phyloP scores from a whole-genome alignment of 2,797 vertebrate genomes.

The Lepidocolaptes lacrymiger region DNA sequence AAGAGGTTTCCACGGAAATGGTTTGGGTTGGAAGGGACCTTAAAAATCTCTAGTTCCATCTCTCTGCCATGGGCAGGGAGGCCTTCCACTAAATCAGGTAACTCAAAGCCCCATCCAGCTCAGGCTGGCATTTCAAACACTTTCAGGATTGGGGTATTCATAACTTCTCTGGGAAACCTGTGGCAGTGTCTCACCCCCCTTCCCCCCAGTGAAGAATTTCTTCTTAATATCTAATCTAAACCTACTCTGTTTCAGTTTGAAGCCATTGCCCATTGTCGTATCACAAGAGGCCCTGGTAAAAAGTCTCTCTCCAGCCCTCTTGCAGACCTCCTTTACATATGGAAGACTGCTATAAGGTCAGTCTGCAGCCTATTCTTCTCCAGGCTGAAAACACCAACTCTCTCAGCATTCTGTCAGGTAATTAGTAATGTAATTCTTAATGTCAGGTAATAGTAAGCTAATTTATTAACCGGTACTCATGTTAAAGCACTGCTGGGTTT shows the following conservation, averaged over 20 bases:
- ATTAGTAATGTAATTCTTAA: background rate
- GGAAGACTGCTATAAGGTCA: background rate
- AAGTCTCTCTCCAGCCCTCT: background rate
- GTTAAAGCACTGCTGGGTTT: fast-evolving
- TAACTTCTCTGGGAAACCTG: background rate
- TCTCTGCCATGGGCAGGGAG: background rate
- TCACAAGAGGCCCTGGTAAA: background rate
- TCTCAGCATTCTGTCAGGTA: background rate
- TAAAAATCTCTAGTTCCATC: background rate
- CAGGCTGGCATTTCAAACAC: background rate
- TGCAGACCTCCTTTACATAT: background rate
- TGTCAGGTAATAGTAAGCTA: background rate
- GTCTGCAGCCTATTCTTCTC: background rate
- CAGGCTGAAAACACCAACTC: background rate
- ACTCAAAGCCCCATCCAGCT: background rate
- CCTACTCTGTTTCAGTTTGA: background rate
- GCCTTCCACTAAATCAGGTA: background rate
- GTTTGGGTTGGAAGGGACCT: background rate
- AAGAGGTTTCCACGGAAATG: background rate
- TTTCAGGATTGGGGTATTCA: background rate
- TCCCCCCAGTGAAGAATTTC: background rate
- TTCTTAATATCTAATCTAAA: background rate
- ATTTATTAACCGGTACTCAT: background rate
- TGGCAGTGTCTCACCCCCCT: background rate
- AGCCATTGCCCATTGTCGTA: background rate